phyloP scores from a whole-genome alignment of 2,797 vertebrate species.

The Urophycis tenuis region DNA sequence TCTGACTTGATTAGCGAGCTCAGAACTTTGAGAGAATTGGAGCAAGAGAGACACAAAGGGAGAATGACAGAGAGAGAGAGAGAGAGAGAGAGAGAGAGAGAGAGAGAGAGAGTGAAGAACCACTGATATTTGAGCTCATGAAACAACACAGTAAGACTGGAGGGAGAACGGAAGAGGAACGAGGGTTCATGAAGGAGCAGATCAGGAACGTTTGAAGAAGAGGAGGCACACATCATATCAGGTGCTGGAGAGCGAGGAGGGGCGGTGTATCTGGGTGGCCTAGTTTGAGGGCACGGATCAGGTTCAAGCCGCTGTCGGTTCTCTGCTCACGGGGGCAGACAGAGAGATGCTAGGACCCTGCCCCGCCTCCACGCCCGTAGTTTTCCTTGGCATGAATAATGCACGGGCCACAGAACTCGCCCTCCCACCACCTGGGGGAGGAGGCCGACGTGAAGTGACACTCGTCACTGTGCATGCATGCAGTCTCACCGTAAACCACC shows the following conservation, averaged over 20 bases:
- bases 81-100: neutral
- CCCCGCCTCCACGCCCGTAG: neutral
- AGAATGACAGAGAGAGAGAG: neutral
- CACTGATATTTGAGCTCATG: neutral
- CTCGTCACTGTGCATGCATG: neutral
- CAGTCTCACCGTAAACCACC: no score
- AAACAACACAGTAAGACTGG: no score
- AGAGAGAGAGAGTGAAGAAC: neutral
- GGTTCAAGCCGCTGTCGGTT: conserved; percentile 31
- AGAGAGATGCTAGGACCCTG: neutral
- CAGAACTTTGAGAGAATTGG: neutral
- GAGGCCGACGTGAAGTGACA: neutral
- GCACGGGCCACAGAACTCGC: neutral
- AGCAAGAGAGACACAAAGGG: neutral
- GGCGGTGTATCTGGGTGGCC: neutral
- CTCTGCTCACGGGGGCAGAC: conserved; percentile 10
- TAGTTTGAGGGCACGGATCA: conserved; percentile 43
- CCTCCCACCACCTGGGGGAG: neutral
- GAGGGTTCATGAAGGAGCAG: neutral
- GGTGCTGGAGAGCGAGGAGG: neutral
- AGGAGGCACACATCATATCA: neutral
- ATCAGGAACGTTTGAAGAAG: neutral
- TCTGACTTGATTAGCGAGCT: neutral
- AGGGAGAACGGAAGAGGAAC: no score
- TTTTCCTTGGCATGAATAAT: neutral